These are phyloP conservation scores for Macroramphosus scolopax DNA, from an alignment of 2,797 vertebrate genomes.

Conservation along the genomic window DNA sequence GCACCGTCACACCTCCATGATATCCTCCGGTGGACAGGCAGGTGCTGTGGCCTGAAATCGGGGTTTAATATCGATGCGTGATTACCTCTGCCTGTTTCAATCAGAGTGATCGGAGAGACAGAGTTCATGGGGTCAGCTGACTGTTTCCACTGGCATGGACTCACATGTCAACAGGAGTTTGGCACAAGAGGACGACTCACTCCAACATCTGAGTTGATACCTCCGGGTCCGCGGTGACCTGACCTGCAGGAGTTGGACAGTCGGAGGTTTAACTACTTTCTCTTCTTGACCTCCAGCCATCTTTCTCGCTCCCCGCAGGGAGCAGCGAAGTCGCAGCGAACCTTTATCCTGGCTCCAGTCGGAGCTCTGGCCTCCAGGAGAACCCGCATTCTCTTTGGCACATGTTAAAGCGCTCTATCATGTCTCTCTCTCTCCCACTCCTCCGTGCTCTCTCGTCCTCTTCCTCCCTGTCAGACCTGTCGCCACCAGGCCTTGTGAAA, in stretches of 20 bases:
- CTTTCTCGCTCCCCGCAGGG: conserved; percentile 43
- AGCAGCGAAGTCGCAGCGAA: conserved; percentile 52
- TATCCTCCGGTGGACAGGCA: too few relatives aligned
- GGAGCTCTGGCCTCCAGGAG: conserved; percentile 60
- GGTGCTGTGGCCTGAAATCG: too few relatives aligned
- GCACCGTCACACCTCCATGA: too few relatives aligned
- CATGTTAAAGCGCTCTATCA: conserved; percentile 56
- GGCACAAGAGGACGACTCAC: conserved; percentile 29
- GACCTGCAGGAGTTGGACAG: conserved; percentile 51
- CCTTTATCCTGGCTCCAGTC: conserved; percentile 51
- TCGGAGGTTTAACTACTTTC: conserved; percentile 49
- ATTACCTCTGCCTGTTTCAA: conserved; percentile 35
- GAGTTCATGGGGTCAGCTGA: conserved; percentile 19
- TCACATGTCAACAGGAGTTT: conserved; percentile 50
- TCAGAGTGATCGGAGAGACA: conserved; percentile 12
- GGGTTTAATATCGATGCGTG: conserved; percentile 2
- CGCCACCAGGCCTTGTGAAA: conserved; percentile 64
- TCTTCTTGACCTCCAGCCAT: conserved; percentile 57
- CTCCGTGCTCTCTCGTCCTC: conserved; percentile 32
- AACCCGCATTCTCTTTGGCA: conserved; percentile 64
- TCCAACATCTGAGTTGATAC: conserved; percentile 29
- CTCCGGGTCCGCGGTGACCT: conserved; percentile 39
- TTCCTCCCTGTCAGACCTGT: conserved; percentile 57
- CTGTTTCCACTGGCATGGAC: conserved; percentile 56
- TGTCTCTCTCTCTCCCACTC: conserved; percentile 37